Percentiles rank a stretch among this genome's conserved stretches.
phyloP scores from a whole-genome alignment of 2,797 vertebrate species.

The Acrocephalus scirpaceus region DNA sequence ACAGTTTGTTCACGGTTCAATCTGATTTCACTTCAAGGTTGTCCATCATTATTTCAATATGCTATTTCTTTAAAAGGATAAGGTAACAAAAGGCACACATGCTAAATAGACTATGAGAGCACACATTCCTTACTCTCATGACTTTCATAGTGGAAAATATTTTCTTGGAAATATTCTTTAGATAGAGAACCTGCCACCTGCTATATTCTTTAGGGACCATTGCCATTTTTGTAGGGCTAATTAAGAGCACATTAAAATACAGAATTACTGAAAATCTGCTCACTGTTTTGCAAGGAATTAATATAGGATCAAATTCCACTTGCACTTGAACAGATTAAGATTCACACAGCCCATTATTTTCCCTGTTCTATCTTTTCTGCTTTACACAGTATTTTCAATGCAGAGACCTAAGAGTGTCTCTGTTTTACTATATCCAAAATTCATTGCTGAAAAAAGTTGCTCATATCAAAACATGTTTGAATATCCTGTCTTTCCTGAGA shows the following conservation, averaged over 20 bases:
- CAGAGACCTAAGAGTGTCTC: background rate
- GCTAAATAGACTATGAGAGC: background rate
- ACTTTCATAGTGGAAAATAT: background rate
- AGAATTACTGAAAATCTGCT: background rate
- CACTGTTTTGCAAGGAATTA: background rate
- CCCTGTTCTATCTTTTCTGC: background rate
- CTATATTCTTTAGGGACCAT: background rate
- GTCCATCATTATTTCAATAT: background rate
- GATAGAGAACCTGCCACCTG: background rate
- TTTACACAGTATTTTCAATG: background rate
- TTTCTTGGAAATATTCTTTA: slow-evolving; percentile 15
- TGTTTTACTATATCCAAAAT: background rate
- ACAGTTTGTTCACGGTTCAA: background rate
- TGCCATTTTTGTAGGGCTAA: background rate
- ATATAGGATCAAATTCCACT: background rate
- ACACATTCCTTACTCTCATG: background rate
- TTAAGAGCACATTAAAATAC: background rate
- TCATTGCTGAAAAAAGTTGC: background rate
- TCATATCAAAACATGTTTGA: background rate
- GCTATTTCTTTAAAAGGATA: background rate
- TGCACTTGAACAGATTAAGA: background rate
- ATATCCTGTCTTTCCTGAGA: background rate
- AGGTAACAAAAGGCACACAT: background rate
- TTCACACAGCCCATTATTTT: background rate
- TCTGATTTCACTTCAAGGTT: background rate